Evolutionary conservation across 2,888 invertebrate species (phyloP).

Genomic region (Trichopria drosophilae): DNA sequence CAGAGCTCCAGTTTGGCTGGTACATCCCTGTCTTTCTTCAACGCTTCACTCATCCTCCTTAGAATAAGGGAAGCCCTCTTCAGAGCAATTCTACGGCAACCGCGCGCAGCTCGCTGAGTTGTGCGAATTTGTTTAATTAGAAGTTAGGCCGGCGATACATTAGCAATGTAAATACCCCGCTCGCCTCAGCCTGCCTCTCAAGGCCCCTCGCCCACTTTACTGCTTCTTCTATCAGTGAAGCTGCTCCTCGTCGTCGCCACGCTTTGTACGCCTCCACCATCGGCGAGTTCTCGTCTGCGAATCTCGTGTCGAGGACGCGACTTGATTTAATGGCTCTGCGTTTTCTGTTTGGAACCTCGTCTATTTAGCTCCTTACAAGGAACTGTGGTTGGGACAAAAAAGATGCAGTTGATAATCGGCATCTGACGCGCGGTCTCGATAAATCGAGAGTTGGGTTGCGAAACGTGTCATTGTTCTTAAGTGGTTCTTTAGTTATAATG

Average conservation of each 20-base stretch:
- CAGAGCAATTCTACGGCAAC: neutral
- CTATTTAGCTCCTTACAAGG: no score
- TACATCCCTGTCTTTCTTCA: conserved; percentile 17
- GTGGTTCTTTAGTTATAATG: no score
- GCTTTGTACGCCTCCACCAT: conserved; percentile 18
- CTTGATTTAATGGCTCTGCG: conserved; percentile 45
- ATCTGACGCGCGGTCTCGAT: no score
- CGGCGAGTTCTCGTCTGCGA: conserved; percentile 30
- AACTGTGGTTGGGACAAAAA: no score
- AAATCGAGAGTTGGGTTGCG: no score
- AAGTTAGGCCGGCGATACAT: conserved; percentile 57
- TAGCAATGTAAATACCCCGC: conserved; percentile 57
- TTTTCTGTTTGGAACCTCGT: no score
- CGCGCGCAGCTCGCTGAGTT: conserved; percentile 44
- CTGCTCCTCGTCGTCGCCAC: conserved; percentile 23
- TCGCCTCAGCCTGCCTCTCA: conserved; percentile 31
- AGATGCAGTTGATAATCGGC: no score
- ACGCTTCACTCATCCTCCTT: conserved; percentile 30
- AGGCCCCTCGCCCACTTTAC: no score
- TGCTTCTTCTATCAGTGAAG: conserved; percentile 4
- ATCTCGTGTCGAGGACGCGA: conserved; percentile 37
- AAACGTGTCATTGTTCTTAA: no score
- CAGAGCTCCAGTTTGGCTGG: neutral
- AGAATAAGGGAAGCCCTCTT: conserved; percentile 22
- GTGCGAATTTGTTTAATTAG: conserved; percentile 59